Evolutionary conservation across 2,888 invertebrate genomes (phyloP).

Genomic region (Oligia latruncula): DNA sequence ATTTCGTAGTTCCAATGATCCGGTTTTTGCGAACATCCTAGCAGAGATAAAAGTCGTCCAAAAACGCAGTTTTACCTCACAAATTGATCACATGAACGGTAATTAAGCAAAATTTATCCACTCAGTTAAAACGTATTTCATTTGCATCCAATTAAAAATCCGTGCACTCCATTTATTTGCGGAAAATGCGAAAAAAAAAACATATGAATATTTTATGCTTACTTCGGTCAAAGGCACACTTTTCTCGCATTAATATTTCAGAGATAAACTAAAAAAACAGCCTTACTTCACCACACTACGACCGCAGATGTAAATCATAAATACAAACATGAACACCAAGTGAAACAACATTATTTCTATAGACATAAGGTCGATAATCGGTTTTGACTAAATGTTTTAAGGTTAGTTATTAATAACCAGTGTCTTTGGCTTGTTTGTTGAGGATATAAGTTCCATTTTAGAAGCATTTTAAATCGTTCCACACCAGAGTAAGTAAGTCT

Average conservation of each 20-base stretch:
- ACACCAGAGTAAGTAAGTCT: conserved; percentile 23
- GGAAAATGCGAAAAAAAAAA: conserved; percentile 9
- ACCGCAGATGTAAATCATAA: conserved; percentile 31
- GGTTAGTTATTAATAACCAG: conserved; percentile 28
- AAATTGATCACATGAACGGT: neutral
- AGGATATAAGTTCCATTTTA: conserved; percentile 46
- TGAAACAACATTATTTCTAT: conserved; percentile 1
- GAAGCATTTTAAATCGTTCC: conserved; percentile 36
- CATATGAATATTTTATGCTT: neutral
- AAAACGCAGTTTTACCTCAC: neutral
- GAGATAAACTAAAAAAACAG: conserved; percentile 39
- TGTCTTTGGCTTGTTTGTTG: conserved; percentile 42
- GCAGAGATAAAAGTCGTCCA: too few relatives aligned
- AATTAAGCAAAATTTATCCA: conserved; percentile 11
- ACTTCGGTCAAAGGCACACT: conserved; percentile 26
- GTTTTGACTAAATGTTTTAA: conserved; percentile 6
- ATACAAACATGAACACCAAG: neutral
- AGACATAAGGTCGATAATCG: rapidly evolving
- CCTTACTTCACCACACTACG: conserved; percentile 19
- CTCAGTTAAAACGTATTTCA: conserved; percentile 22
- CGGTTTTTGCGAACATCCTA: too few relatives aligned
- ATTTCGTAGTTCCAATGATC: too few relatives aligned
- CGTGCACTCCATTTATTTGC: conserved; percentile 7
- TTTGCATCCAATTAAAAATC: conserved; percentile 33
- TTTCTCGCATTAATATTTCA: conserved; percentile 20